Percentiles rank a stretch among this genome's conserved stretches.
Conservation (phyloP, 2,888 invertebrate species). For the Drosophila mercatorum region DNA sequence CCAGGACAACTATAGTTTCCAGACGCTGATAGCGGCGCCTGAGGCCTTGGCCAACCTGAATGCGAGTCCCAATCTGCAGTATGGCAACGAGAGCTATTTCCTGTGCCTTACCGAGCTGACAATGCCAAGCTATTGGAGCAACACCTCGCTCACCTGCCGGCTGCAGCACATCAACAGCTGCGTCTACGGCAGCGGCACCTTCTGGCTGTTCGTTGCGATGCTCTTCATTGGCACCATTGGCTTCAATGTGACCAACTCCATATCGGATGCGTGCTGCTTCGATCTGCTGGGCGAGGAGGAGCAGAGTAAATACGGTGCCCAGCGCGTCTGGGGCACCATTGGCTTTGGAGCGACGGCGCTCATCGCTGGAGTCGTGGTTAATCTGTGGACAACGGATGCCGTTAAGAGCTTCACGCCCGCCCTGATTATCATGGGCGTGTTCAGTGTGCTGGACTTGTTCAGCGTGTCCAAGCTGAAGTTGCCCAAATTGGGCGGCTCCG, state of each 20-base stretch:
- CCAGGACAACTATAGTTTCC: constrained; percentile 32
- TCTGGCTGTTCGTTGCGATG: constrained; percentile 90
- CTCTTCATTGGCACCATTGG: constrained; percentile 91
- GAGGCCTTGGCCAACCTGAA: constrained; percentile 19
- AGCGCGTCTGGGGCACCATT: constrained; percentile 93
- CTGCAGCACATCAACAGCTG: constrained; percentile 60
- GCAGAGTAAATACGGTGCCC: constrained; percentile 90
- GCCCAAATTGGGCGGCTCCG: constrained; percentile 88
- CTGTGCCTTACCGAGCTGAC: constrained; percentile 36
- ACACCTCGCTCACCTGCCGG: constrained; percentile 46
- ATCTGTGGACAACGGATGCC: constrained; percentile 87
- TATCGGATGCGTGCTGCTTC: constrained; percentile 96
- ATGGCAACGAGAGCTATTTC: constrained; percentile 50
- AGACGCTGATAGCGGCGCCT: constrained; percentile 53
- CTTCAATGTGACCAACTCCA: constrained; percentile 93
- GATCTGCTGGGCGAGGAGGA: constrained; percentile 91
- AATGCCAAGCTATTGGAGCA: constrained; percentile 15
- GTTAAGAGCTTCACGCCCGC: constrained; percentile 90
- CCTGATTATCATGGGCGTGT: constrained; percentile 88
- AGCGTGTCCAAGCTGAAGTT: constrained; percentile 88
- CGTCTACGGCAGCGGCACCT: constrained; percentile 87
- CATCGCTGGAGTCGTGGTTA: constrained; percentile 89
- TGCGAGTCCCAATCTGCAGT: constrained; percentile 37
- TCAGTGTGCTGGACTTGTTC: constrained; percentile 88
- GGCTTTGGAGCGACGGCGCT: constrained; percentile 92